phyloP scores from a whole-genome alignment of 1,140 invertebrate species.

The Drosophila asahinai region DNA sequence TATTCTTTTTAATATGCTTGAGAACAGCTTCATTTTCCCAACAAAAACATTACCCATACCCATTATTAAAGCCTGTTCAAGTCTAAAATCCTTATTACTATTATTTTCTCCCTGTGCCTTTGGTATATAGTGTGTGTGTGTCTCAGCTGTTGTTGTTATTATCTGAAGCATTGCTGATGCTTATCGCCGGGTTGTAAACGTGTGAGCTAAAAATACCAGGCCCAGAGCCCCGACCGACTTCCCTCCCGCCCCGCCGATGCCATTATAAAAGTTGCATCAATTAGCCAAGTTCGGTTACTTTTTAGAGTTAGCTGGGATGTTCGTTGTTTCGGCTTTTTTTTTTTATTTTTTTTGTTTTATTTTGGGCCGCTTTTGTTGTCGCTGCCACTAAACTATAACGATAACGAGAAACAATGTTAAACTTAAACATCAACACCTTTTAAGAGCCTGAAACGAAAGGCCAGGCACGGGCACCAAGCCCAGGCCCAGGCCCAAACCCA shows the following conservation, averaged over 20 bases:
- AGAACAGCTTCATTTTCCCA: too few species aligned
- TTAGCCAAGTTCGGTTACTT: slow-evolving; percentile 71
- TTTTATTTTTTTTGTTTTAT: slow-evolving; percentile 26
- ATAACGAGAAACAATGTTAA: slow-evolving; percentile 84
- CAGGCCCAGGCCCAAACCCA: slow-evolving; percentile 1
- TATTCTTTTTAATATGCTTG: too few species aligned
- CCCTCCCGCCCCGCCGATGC: neutral
- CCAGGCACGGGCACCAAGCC: slow-evolving; percentile 9
- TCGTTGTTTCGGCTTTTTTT: slow-evolving; percentile 16
- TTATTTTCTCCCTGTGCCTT: neutral
- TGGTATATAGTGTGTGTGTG: slow-evolving; percentile 6
- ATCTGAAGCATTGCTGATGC: slow-evolving; percentile 78
- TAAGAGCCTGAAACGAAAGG: slow-evolving; percentile 63
- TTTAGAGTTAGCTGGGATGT: slow-evolving; percentile 36
- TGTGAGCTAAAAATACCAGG: slow-evolving; percentile 76
- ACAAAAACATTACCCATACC: too few species aligned
- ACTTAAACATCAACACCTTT: slow-evolving; percentile 84
- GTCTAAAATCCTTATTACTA: too few species aligned
- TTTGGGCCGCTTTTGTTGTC: slow-evolving; percentile 72
- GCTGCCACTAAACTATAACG: slow-evolving; percentile 84
- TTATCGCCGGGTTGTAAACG: slow-evolving; percentile 76
- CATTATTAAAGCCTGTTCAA: too few species aligned
- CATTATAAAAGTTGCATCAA: slow-evolving; percentile 79
- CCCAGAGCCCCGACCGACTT: slow-evolving; percentile 13
- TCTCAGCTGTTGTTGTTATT: slow-evolving; percentile 55